Evolutionary conservation across 2,797 vertebrate species (phyloP), one percentile per base, ranked within the genome.

Genomic region (Sciaenops ocellatus): DNA sequence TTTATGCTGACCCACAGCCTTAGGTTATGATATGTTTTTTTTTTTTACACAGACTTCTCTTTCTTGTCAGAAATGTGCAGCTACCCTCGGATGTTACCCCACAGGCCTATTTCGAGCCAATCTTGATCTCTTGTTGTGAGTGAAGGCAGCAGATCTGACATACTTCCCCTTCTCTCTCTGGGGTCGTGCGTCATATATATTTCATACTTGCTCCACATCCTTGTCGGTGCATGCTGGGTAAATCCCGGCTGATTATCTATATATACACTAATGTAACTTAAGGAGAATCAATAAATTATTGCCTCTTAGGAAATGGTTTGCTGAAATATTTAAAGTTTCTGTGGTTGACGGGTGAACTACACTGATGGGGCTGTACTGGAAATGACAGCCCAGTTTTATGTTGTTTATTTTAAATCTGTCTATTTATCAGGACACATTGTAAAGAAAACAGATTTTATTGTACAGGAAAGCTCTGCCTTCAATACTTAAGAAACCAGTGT

Each of bases 271-370:
- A 93, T 93, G 92, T 93, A 82, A 90, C 88, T 89, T 83, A 92
- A 86, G 82, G 72, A 83, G 69, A 88, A 93, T 95, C 89, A 93
- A 95, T 95, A 95, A 96, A 95, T 94, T 0, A 95, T 94, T 73
- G 65, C 85, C 74, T 89, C 76, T 78, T 9, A 61, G 77, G 89
- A 88, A 88, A 87, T 52, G 60, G 85, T 28, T 46, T 28, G 6
- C 71, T 94, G 66, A 93, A 94, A 93, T 90, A 93, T 95, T 94
- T 84, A 94, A 66, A 50, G 30, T 80, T 78, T 70, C 30, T 24
- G 56, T 69, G 79, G 87, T 85, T 13, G 68, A 65, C 79, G 84
- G 81, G 82, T 83, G 77, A 84, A 66, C 80, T 28, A 71, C 47
- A 54, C 75, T 90, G 89, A 93, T 84, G 82, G 85, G 85, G 90